These are phyloP conservation scores for Lagorchestes hirsutus DNA, from an alignment of 2,797 vertebrate species.

Conservation along the genomic window DNA sequence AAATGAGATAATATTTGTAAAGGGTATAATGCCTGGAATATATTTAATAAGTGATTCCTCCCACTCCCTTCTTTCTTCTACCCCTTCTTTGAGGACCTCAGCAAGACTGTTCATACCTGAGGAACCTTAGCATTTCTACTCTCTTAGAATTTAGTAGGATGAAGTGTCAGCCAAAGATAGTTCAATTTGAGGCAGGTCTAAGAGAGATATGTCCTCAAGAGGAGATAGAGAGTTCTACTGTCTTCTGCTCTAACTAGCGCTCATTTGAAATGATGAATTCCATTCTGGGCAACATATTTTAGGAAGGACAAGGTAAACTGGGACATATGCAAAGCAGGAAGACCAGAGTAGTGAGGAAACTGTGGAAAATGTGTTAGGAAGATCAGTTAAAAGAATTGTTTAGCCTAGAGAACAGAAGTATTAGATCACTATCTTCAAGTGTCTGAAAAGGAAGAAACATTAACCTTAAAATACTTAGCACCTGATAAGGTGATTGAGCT, in stretches of 20 bases:
- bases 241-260: background rate
- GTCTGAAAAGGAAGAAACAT: background rate
- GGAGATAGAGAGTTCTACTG: background rate
- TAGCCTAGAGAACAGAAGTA: background rate
- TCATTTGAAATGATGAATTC: background rate
- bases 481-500: background rate
- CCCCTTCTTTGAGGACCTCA: background rate
- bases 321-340: background rate
- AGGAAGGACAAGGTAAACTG: background rate
- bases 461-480: background rate
- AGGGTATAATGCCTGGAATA: background rate
- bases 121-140: background rate
- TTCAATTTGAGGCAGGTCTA: background rate
- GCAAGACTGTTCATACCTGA: background rate
- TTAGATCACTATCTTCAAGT: background rate
- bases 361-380: background rate
- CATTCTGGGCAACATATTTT: background rate
- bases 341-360: background rate
- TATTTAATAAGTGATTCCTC: background rate
- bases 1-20: background rate
- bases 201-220: background rate
- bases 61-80: background rate
- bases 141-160: background rate
- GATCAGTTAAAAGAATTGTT: background rate
- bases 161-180: background rate